Conservation (phyloP, 2,888 invertebrate genomes). For the Tachina fera region DNA sequence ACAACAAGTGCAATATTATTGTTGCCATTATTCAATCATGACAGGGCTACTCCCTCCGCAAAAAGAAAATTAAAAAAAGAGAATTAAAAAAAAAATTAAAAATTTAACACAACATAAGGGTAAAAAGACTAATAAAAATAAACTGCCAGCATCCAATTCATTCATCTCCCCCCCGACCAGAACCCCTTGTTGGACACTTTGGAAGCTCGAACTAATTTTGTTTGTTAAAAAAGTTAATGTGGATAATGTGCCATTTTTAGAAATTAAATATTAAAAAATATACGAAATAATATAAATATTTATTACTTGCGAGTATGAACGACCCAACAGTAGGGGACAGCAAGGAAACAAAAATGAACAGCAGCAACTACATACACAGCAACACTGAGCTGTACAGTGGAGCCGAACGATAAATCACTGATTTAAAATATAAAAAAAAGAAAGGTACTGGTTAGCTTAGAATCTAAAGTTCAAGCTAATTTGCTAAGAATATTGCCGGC, state of each 20-base stretch:
- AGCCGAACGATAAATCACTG: neutral
- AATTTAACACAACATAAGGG: neutral
- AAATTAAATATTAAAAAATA: constrained; percentile 66
- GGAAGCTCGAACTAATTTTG: constrained; percentile 55
- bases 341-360: neutral
- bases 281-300: constrained; percentile 67
- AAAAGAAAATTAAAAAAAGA: neutral
- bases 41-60: neutral
- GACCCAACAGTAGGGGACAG: neutral
- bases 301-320: constrained; percentile 47
- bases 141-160: neutral
- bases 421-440: too few species aligned
- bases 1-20: constrained; percentile 51
- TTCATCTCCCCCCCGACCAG: neutral
- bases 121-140: neutral
- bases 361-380: constrained; percentile 2
- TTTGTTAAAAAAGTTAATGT: constrained; percentile 48
- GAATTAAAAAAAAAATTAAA: constrained; percentile 9
- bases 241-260: constrained; percentile 60
- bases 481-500: neutral
- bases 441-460: neutral
- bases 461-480: neutral
- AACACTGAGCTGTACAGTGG: neutral
- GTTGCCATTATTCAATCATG: constrained; percentile 62
- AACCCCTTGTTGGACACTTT: constrained; percentile 7